phyloP scores from a whole-genome alignment of 2,797 vertebrate genomes.

The Bradypodion pumilum region DNA sequence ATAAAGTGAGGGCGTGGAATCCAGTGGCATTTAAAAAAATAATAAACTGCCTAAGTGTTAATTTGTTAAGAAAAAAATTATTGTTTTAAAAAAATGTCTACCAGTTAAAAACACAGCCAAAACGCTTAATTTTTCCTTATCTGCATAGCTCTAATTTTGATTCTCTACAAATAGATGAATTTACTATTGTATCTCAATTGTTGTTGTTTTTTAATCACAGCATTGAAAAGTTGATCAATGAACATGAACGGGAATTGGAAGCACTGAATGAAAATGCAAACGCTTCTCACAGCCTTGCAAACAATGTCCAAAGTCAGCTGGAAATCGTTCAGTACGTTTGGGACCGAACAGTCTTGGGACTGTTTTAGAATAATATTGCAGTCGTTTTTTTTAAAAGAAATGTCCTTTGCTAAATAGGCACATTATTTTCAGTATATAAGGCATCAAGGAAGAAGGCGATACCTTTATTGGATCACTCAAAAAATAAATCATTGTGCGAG shows the following conservation, averaged over 20 bases:
- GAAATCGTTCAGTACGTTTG: slow-evolving; percentile 75
- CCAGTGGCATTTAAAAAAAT: too few species aligned
- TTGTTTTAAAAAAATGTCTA: too few species aligned
- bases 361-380: not conserved
- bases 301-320: slow-evolving; percentile 68
- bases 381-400: not conserved
- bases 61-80: too few species aligned
- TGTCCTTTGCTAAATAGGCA: not conserved
- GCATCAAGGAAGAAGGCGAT: too few species aligned
- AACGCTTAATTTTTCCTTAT: too few species aligned
- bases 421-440: not conserved
- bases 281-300: slow-evolving; percentile 58
- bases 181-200: not conserved
- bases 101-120: too few species aligned
- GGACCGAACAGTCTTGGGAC: too few species aligned
- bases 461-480: too few species aligned
- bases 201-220: slow-evolving; percentile 50
- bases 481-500: too few species aligned
- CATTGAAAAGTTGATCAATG: slow-evolving; percentile 71
- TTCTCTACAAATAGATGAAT: not conserved
- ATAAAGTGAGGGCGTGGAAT: too few species aligned
- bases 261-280: slow-evolving; percentile 73
- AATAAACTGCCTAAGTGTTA: too few species aligned
- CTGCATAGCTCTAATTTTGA: too few species aligned
- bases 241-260: slow-evolving; percentile 80